A percentile compares a stretch with the other conserved stretches of the same genome.
Conservation (phyloP, 2,888 invertebrate genomes). For the Tetranychus truncatus region DNA sequence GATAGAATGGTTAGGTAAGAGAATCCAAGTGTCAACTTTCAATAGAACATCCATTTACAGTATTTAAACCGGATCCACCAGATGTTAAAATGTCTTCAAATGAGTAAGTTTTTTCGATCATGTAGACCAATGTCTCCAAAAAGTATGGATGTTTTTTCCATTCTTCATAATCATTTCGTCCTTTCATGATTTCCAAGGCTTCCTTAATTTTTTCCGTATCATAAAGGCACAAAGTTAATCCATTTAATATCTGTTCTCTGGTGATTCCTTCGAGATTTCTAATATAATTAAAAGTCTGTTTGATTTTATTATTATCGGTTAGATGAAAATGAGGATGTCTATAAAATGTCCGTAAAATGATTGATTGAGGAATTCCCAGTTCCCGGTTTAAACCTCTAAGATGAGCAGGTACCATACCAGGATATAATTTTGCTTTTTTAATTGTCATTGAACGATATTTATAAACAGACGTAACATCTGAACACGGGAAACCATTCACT, state of each 20-base stretch:
- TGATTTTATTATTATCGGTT: neutral
- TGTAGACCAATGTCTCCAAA: neutral
- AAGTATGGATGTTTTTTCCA: conserved; percentile 6
- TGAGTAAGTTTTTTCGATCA: neutral
- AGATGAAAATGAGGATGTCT: neutral
- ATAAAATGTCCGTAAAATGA: neutral
- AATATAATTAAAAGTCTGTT: neutral
- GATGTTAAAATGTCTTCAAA: neutral
- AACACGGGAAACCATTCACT: neutral
- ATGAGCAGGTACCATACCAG: neutral
- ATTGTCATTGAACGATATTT: neutral
- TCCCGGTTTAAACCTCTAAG: neutral
- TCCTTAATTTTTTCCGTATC: neutral
- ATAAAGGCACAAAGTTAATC: neutral
- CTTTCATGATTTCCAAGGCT: neutral
- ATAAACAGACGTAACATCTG: neutral
- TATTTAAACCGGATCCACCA: neutral
- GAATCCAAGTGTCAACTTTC: neutral
- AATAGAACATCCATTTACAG: neutral
- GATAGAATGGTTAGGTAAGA: neutral
- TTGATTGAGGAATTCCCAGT: neutral
- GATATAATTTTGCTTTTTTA: neutral
- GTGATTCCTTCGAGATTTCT: neutral
- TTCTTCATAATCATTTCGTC: neutral
- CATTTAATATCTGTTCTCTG: neutral